Percentiles rank a stretch among this genome's conserved stretches.
Conservation (phyloP, 1,140 invertebrate species). For the Gryon sp. region DNA sequence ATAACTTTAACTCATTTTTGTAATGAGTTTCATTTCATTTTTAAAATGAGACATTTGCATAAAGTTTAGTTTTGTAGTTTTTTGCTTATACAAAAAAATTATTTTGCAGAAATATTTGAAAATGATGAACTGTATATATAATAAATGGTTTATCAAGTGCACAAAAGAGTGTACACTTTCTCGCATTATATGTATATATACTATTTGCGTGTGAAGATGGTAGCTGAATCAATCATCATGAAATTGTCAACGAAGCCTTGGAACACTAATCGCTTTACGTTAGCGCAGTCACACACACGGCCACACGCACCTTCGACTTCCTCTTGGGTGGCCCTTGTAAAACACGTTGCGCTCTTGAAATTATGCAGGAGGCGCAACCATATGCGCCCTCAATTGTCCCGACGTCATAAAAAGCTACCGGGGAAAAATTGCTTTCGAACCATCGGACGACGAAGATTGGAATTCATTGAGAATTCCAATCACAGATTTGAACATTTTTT, state of each 20-base stretch:
- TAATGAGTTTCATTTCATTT: too few relatives aligned
- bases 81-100: too few relatives aligned
- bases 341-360: conserved; percentile 58
- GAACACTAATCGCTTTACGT: conserved; percentile 62
- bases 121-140: too few relatives aligned
- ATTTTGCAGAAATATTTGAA: too few relatives aligned
- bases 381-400: conserved; percentile 60
- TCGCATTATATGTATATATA: too few relatives aligned
- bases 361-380: conserved; percentile 60
- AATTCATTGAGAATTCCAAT: conserved; percentile 48
- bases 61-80: too few relatives aligned
- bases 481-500: conserved; percentile 49
- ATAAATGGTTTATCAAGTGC: too few relatives aligned
- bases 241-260: conserved; percentile 64
- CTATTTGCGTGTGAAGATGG: conserved; percentile 30
- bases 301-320: conserved; percentile 56
- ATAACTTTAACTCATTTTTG: too few relatives aligned
- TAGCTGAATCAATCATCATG: conserved; percentile 61
- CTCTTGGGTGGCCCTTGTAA: conserved; percentile 62
- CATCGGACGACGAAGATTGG: conserved; percentile 32
- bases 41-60: too few relatives aligned
- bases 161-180: too few relatives aligned
- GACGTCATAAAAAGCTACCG: conserved; percentile 47
- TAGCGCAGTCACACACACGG: conserved; percentile 59
- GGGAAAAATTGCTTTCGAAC: conserved; percentile 52